Percentiles rank a stretch among this genome's conserved stretches.
Conservation (phyloP, 2,888 invertebrate genomes). For the Automeris io region DNA sequence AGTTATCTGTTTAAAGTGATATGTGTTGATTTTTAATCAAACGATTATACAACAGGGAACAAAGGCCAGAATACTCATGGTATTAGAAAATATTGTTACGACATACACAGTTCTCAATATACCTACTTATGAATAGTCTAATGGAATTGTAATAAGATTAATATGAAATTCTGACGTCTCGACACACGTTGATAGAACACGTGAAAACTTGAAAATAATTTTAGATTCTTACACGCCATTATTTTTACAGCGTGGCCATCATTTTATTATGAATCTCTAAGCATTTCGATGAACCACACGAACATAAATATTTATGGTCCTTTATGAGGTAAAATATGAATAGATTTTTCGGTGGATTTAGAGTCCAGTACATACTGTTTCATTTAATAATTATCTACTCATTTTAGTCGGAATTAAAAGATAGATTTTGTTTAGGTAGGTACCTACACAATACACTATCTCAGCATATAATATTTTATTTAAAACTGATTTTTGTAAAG, state of each 20-base stretch:
- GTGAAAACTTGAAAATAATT: conserved; percentile 44
- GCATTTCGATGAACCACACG: conserved; percentile 36
- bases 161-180: conserved; percentile 40
- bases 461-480: too few relatives aligned
- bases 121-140: conserved; percentile 35
- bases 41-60: conserved; percentile 4
- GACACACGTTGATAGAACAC: conserved; percentile 46
- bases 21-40: not conserved
- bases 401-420: too few relatives aligned
- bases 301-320: conserved; percentile 46
- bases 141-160: conserved; percentile 52
- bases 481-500: too few relatives aligned
- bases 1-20: not conserved
- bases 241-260: conserved; percentile 42
- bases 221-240: conserved; percentile 24
- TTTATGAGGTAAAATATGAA: too few relatives aligned
- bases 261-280: conserved; percentile 64
- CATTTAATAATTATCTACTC: too few relatives aligned
- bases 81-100: conserved; percentile 31
- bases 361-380: too few relatives aligned
- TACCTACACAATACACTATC: too few relatives aligned
- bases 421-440: too few relatives aligned
- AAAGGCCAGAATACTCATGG: conserved; percentile 16
- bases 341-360: too few relatives aligned
- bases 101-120: conserved; percentile 34